Evolutionary conservation across 2,113 vertebrate genomes (phyloP).

Genomic region (Oriolus oriolus): DNA sequence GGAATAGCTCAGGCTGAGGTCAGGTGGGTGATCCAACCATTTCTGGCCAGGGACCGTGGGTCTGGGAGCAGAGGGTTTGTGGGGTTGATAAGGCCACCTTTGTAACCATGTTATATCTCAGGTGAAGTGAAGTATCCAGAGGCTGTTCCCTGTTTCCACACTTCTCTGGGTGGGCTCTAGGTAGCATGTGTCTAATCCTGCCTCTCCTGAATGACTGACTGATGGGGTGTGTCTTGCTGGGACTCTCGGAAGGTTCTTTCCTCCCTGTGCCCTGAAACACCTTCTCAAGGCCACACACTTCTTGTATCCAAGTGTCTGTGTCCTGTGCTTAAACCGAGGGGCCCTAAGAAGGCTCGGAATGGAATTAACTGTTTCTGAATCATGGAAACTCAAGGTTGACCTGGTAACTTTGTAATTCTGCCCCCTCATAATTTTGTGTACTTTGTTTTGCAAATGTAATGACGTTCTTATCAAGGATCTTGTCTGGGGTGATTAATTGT

Average conservation of each 20-base stretch:
- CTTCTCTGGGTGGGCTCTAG: not conserved
- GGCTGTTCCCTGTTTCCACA: rapidly evolving
- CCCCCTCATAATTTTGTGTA: not conserved
- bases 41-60: not conserved
- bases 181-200: not conserved
- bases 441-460: not conserved
- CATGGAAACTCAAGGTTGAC: not conserved
- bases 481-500: not conserved
- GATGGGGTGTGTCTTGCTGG: not conserved
- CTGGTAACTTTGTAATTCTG: not conserved
- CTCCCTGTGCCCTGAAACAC: not conserved
- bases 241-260: not conserved
- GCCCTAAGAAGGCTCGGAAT: not conserved
- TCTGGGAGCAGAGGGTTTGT: not conserved
- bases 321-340: not conserved
- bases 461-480: not conserved
- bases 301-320: not conserved
- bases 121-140: not conserved
- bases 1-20: not conserved
- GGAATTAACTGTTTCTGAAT: not conserved
- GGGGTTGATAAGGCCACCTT: not conserved
- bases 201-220: not conserved
- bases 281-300: not conserved
- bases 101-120: rapidly evolving
- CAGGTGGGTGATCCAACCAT: not conserved